These are phyloP conservation scores for Cordilura impudica DNA, from an alignment of 2,888 invertebrate genomes.

Conservation along the genomic window DNA sequence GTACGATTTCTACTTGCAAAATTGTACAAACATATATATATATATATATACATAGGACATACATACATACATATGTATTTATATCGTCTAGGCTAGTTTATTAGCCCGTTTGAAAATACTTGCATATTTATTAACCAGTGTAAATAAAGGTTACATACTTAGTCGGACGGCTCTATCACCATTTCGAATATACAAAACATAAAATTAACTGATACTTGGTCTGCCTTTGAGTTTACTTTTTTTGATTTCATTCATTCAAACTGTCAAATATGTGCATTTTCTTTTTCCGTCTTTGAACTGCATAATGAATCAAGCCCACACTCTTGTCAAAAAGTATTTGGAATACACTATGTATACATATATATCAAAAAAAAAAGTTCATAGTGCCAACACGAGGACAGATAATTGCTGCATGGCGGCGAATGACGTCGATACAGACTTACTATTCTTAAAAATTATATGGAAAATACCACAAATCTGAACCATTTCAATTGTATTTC, in stretches of 20 bases:
- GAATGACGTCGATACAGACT: too few relatives aligned
- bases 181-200: slow-evolving; percentile 10
- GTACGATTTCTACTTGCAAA: slow-evolving; percentile 18
- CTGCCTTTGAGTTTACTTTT: neutral
- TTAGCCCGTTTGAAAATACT: slow-evolving; percentile 34
- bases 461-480: too few relatives aligned
- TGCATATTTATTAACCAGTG: neutral
- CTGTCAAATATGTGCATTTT: neutral
- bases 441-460: too few relatives aligned
- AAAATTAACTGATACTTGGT: neutral
- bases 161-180: slow-evolving; percentile 1
- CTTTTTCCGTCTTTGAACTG: neutral
- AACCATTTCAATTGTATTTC: too few relatives aligned
- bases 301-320: neutral
- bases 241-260: neutral
- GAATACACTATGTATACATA: too few relatives aligned
- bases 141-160: neutral
- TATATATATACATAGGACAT: too few relatives aligned
- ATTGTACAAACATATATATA: slow-evolving; percentile 21
- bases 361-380: too few relatives aligned
- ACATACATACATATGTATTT: slow-evolving; percentile 22
- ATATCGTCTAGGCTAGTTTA: slow-evolving; percentile 50
- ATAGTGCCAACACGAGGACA: too few relatives aligned
- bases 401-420: too few relatives aligned
- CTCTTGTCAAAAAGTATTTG: too few relatives aligned